Base-by-base conservation (phyloP, 2,797 vertebrate species). In the Lutjanus argentimaculatus region DNA sequence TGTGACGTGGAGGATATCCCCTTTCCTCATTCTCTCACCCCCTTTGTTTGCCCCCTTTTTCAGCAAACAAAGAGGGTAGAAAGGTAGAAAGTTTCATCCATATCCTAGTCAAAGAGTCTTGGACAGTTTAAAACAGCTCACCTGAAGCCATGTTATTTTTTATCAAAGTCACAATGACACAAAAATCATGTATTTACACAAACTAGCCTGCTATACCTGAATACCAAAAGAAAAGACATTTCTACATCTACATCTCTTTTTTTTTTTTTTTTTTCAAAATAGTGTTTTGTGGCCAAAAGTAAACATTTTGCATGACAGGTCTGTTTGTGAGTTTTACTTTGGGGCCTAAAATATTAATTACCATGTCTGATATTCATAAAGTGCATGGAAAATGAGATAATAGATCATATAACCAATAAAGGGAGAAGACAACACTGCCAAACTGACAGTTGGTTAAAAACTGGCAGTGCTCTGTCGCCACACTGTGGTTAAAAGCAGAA, bases 401-500 rank as follows among this genome's bases (percentile, higher is more conserved):
- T 15, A 0, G 0, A 17, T 57, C 1, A 1, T 46, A 4, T 17
- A 49, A 40, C 4, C 19, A 51, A 36, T 64, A 64, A 17, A 55
- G 7, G 3, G 1, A 59, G n/a, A 55, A 61, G 48, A 36, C 14
- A 67, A 2, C 19, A 43, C 25, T n/a, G 55, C 8, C 8, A 22
- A 30, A 51, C 7, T 17, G 14, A 61, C 25, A 36, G 1, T 25
- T 0, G 25, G 21, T 1, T 65, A 2, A 52, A 49, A 45, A 16
- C 15, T 3, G 52, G 16, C 22, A 51, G 81, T 25, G 40, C 79
- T 88, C 75, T 93, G 89, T 70, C 73, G 74, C 91, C 92, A 73
- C 80, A 0, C n/a, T 48, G 89, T 92, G 91, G 91, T 48, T 12
- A 0, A 62, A 66, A 65, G 6, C 13, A 14, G 13, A 0, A 81